Evolutionary conservation across 1,140 invertebrate species (phyloP).

Genomic region (Tetraneura akinire): DNA sequence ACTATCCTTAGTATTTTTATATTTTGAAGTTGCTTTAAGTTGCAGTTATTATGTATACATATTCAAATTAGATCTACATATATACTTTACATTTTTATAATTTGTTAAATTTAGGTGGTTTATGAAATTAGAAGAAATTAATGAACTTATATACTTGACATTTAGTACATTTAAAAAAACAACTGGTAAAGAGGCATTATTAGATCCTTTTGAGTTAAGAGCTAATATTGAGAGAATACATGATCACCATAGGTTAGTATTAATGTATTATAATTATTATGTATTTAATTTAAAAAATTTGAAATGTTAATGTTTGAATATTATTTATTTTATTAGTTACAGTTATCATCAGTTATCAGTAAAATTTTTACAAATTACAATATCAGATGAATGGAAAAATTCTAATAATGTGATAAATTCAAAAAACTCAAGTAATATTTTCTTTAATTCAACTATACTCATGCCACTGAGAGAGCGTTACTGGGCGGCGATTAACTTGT

Average conservation of each 20-base stretch:
- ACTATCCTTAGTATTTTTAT: too few relatives aligned
- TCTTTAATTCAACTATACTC: background rate
- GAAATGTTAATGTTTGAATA: slow-evolving; percentile 45
- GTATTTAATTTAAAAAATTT: too few relatives aligned
- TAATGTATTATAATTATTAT: background rate
- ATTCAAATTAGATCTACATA: too few relatives aligned
- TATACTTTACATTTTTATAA: too few relatives aligned
- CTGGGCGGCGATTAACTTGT: too few relatives aligned
- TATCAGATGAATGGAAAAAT: slow-evolving; percentile 38
- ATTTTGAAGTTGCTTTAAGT: too few relatives aligned
- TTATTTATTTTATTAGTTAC: slow-evolving; percentile 56
- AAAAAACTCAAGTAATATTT: slow-evolving; percentile 23
- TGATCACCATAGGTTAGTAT: slow-evolving; percentile 53
- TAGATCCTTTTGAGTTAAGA: slow-evolving; percentile 52
- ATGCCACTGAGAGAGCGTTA: too few relatives aligned
- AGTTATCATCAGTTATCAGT: slow-evolving; percentile 60
- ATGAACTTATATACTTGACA: slow-evolving; percentile 60
- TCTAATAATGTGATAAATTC: background rate
- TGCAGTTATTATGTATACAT: too few relatives aligned
- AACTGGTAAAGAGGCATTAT: slow-evolving; percentile 42
- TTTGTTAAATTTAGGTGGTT: too few relatives aligned
- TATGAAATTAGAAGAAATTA: slow-evolving; percentile 60
- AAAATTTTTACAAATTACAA: slow-evolving; percentile 57
- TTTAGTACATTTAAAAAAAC: slow-evolving; percentile 53
- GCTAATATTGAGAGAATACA: slow-evolving; percentile 56